phyloP scores from a whole-genome alignment of 2,888 invertebrate species.

The Noctua janthina region DNA sequence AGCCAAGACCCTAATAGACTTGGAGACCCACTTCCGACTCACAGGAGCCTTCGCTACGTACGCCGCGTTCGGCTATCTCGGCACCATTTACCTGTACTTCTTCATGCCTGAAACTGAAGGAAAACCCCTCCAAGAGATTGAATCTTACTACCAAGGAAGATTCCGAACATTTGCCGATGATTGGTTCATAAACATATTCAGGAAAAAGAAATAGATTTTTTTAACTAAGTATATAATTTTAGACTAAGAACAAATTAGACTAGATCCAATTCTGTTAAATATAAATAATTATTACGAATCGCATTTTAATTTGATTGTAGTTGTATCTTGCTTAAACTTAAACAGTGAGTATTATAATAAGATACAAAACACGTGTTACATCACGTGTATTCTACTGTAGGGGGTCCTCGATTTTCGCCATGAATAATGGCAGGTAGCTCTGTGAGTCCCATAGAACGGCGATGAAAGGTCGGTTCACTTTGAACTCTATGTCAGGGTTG shows the following conservation, averaged over 20 bases:
- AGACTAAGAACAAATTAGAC: slow-evolving; percentile 60
- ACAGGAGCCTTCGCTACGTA: slow-evolving; percentile 89
- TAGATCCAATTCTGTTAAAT: slow-evolving; percentile 61
- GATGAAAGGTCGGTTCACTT: slow-evolving; percentile 87
- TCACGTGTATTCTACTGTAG: slow-evolving; percentile 58
- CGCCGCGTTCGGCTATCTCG: slow-evolving; percentile 83
- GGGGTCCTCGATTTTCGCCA: slow-evolving; percentile 88
- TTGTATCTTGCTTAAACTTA: slow-evolving; percentile 9
- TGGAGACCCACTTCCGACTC: slow-evolving; percentile 83
- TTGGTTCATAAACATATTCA: slow-evolving; percentile 82
- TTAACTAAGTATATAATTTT: slow-evolving; percentile 32
- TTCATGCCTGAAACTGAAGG: slow-evolving; percentile 90
- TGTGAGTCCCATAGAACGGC: slow-evolving; percentile 86
- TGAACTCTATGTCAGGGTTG: slow-evolving; percentile 78
- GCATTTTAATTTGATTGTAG: slow-evolving; percentile 31
- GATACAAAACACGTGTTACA: slow-evolving; percentile 9
- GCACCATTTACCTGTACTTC: slow-evolving; percentile 88
- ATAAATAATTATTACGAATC: slow-evolving; percentile 39
- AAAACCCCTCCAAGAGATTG: slow-evolving; percentile 87
- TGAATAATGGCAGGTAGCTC: slow-evolving; percentile 86
- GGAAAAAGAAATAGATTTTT: slow-evolving; percentile 72
- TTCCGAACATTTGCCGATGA: slow-evolving; percentile 84
- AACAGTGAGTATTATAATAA: slow-evolving; percentile 59
- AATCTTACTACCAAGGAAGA: slow-evolving; percentile 83
- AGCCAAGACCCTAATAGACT: slow-evolving; percentile 88